Evolutionary conservation across 2,888 invertebrate species (phyloP), one percentile per base, ranked within the genome.

Genomic region (Zygogramma bicolorata): DNA sequence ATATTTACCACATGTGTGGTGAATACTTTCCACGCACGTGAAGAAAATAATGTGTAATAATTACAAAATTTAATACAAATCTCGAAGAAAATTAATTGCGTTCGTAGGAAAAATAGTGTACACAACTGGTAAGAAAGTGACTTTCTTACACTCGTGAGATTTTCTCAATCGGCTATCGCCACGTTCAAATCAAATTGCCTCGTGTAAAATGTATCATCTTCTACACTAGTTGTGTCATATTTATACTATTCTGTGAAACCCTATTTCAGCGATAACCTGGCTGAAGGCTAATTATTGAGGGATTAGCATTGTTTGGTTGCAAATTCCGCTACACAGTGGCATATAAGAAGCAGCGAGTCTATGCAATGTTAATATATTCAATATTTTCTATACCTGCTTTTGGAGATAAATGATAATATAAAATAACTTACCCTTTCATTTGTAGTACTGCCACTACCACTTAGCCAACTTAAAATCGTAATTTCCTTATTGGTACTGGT

Each of bases 21-120:
- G 27, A 58, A 58, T 25, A 25, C 8, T 58, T 58, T 25, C 58
- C 20, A 58, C 58, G 27, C 58, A 58, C 25, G 58, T 22, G 58
- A 7, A 58, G 58, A 25, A 58, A 22, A 58, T 58, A 58, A 58
- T 25, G 25, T 25, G 58, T 58, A 58, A 58, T 58, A 8, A 58
- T 58, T 53, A 53, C 15, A 53, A 53, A 53, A 20, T 53, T 53
- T 20, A 53, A 53, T 53, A 53, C 53, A 53, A 58, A 58, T 58
- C 25, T 58, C 58, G 58, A 58, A 58, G 58, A 58, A 58, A 58
- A 58, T 58, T 22, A 7, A 58, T 58, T 25, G 7, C 27, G 58
- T 58, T 58, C 25, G 27, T 25, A 58, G 58, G 58, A 58, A 58
- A 58, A 25, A 58, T 58, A 18, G 58, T 58, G 58, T 58, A 58